Percentiles rank a stretch among this genome's conserved stretches.
phyloP scores from a whole-genome alignment of 1,140 invertebrate species.

The Drosophila yakuba region DNA sequence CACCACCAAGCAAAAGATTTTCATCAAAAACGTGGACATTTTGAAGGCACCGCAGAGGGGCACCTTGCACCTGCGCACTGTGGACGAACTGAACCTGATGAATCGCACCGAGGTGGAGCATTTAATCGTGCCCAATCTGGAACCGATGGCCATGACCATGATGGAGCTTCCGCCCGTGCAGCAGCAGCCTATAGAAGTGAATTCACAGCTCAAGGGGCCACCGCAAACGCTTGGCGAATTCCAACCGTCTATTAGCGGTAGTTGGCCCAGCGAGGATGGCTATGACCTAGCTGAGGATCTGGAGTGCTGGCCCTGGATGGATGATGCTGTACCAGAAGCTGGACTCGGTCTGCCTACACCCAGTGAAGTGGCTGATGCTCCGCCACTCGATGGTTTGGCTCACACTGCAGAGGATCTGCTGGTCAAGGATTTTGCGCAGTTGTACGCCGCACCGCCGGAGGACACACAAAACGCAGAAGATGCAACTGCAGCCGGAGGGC shows the following conservation, averaged over 20 bases:
- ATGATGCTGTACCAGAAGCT: conserved; percentile 41
- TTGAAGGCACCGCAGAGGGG: conserved; percentile 72
- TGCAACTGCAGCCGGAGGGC: neutral
- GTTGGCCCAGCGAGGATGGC: conserved; percentile 63
- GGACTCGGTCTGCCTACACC: conserved; percentile 3
- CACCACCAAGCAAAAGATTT: conserved; percentile 72
- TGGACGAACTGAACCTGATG: conserved; percentile 83
- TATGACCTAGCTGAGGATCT: conserved; percentile 72
- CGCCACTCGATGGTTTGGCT: conserved; percentile 32
- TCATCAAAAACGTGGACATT: conserved; percentile 82
- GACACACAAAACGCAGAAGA: neutral
- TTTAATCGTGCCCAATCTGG: conserved; percentile 87
- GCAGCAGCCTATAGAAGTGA: conserved; percentile 29
- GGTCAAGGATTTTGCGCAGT: conserved; percentile 61
- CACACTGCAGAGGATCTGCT: conserved; percentile 54
- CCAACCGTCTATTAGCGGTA: conserved; percentile 38
- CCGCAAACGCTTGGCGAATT: conserved; percentile 61
- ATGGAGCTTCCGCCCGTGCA: conserved; percentile 86
- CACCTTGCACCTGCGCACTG: conserved; percentile 79
- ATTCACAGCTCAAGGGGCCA: conserved; percentile 14
- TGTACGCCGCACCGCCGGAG: conserved; percentile 37
- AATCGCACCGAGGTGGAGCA: conserved; percentile 81
- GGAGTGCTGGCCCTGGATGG: conserved; percentile 69
- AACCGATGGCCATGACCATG: conserved; percentile 86
- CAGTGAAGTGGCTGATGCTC: conserved; percentile 1